These are phyloP conservation scores for Lethenteron reissneri DNA, from an alignment of 2,113 vertebrate species.

Conservation along the genomic window DNA sequence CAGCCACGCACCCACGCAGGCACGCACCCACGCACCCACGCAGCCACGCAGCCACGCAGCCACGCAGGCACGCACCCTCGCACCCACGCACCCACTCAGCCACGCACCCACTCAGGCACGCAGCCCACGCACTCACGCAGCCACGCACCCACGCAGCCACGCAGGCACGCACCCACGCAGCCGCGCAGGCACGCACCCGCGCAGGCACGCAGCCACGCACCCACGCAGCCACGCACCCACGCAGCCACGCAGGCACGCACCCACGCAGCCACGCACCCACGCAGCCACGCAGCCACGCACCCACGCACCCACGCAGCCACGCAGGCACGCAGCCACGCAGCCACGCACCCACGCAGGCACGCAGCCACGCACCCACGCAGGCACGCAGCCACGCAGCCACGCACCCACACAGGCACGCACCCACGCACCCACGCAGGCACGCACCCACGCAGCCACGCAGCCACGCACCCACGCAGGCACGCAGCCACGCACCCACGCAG, in stretches of 20 bases:
- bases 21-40: neutral
- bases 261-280: neutral
- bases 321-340: neutral
- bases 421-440: neutral
- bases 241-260: slow-evolving; percentile 1
- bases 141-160: neutral
- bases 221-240: neutral
- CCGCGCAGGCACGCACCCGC: neutral
- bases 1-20: neutral
- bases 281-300: neutral
- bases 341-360: slow-evolving; percentile 1
- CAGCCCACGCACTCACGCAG: neutral
- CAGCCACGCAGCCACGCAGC: neutral
- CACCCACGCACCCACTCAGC: neutral
- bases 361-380: neutral
- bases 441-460: neutral
- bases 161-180: neutral
- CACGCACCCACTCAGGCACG: neutral
- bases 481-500: neutral
- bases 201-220: neutral
- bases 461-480: neutral
- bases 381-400: neutral
- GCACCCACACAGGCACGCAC: neutral
- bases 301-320: neutral
- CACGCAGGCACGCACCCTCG: neutral